phyloP scores from a whole-genome alignment of 2,888 invertebrate species.

The Eristalis tenax region DNA sequence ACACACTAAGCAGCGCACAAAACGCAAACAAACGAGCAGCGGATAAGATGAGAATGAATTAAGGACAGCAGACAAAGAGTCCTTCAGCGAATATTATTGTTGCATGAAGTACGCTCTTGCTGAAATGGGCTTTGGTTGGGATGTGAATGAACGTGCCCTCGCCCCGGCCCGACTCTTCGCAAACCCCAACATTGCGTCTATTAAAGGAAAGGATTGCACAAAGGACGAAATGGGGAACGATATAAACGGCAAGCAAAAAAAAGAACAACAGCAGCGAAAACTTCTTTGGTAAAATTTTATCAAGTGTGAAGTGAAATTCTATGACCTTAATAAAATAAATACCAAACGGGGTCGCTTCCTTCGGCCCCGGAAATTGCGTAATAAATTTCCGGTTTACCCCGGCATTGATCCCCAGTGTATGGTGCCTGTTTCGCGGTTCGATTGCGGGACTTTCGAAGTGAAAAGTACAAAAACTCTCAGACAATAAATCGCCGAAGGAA shows the following conservation, averaged over 20 bases:
- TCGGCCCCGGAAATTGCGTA: slow-evolving; percentile 40
- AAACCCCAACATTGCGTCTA: background rate
- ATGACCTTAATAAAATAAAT: slow-evolving; percentile 56
- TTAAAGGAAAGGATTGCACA: slow-evolving; percentile 14
- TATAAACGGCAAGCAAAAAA: background rate
- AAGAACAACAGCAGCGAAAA: background rate
- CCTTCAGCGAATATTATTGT: background rate
- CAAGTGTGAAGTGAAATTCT: slow-evolving; percentile 54
- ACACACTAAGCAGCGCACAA: background rate
- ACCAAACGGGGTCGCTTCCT: background rate
- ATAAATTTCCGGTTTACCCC: slow-evolving; percentile 30
- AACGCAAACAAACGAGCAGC: background rate
- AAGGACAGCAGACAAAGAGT: background rate
- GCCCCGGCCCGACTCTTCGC: background rate
- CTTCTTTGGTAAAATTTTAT: slow-evolving; percentile 29
- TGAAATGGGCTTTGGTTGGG: background rate
- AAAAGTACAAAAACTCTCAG: slow-evolving; percentile 22
- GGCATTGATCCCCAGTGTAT: background rate
- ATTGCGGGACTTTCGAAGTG: slow-evolving; percentile 22
- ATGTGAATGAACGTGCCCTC: background rate
- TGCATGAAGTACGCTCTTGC: background rate
- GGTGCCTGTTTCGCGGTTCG: background rate
- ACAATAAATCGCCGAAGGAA: slow-evolving; percentile 49
- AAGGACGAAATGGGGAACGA: slow-evolving; percentile 17
- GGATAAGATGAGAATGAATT: background rate